Evolutionary conservation across 1,140 invertebrate species (phyloP).

Genomic region (Drosophila kurseongensis): DNA sequence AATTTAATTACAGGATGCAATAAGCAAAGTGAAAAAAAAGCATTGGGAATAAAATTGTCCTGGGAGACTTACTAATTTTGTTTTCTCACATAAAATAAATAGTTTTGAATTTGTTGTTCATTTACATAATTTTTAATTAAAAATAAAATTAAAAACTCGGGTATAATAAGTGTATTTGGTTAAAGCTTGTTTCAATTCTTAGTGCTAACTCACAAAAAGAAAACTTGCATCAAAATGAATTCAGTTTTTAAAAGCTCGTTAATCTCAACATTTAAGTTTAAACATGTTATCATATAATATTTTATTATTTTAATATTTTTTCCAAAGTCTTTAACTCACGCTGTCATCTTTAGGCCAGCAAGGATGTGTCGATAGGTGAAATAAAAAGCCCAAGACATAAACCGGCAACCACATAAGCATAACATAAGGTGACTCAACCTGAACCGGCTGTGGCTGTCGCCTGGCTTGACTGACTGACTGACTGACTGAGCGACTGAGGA

Average conservation of each 20-base stretch:
- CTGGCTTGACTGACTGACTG: constrained; percentile 39
- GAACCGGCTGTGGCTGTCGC: constrained; percentile 39
- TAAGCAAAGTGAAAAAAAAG: not conserved
- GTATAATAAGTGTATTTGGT: no score
- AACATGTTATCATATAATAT: not conserved
- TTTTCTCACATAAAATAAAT: no score
- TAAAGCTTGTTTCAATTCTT: no score
- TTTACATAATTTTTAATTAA: no score
- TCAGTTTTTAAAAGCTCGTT: no score
- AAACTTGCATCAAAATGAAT: no score
- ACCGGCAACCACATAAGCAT: constrained; percentile 19
- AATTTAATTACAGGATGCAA: not conserved
- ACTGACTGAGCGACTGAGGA: constrained; percentile 46
- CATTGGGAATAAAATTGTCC: not conserved
- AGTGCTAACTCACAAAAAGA: no score
- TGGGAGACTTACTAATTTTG: no score
- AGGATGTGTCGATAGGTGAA: constrained; percentile 38
- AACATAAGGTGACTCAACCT: constrained; percentile 54
- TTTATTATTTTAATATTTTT: not conserved
- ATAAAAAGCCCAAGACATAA: constrained; percentile 9
- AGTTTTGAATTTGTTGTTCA: no score
- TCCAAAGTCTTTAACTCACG: not conserved
- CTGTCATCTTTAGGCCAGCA: constrained; percentile 8
- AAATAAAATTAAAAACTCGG: no score
- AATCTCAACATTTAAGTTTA: no score